A percentile compares a stretch with the other conserved stretches of the same genome.
These are phyloP conservation scores for Onychomys arenicola DNA, from an alignment of 2,797 vertebrate genomes.

Conservation along the genomic window DNA sequence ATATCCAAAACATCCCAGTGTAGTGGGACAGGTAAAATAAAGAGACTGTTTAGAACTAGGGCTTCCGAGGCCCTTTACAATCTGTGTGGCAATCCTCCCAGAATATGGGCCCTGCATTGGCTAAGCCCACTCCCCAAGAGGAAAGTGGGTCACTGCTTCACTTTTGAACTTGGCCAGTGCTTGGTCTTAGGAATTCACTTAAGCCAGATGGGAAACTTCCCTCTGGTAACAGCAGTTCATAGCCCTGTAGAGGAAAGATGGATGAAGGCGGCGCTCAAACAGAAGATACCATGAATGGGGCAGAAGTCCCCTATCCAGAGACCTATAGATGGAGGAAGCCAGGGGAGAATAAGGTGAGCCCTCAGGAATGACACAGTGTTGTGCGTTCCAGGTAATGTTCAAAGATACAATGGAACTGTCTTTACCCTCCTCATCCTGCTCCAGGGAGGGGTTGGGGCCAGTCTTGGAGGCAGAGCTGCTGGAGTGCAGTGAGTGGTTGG, in stretches of 20 bases:
- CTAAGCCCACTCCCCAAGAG: neutral
- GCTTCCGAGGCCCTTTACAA: neutral
- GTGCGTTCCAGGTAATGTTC: neutral
- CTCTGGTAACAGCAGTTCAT: neutral
- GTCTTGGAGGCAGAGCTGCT: conserved; percentile 91
- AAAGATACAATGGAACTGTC: neutral
- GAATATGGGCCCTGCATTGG: neutral
- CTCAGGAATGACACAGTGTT: neutral
- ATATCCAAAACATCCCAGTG: neutral
- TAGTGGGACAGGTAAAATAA: accelerated
- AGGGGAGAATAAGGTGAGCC: neutral
- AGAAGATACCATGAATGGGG: neutral
- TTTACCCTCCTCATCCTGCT: conserved; percentile 94
- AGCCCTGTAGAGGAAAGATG: neutral
- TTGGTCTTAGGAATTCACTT: neutral
- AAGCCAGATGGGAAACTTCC: neutral
- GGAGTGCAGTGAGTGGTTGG: conserved; percentile 93
- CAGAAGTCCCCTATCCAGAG: neutral
- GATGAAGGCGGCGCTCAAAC: neutral
- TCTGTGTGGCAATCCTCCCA: neutral
- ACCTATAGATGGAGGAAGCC: neutral
- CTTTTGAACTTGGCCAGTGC: neutral
- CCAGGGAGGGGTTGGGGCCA: conserved; percentile 89
- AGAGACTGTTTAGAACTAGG: neutral
- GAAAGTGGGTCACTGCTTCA: neutral